Evolutionary conservation across 1,140 invertebrate genomes (phyloP).

Genomic region (Eciton burchellii): DNA sequence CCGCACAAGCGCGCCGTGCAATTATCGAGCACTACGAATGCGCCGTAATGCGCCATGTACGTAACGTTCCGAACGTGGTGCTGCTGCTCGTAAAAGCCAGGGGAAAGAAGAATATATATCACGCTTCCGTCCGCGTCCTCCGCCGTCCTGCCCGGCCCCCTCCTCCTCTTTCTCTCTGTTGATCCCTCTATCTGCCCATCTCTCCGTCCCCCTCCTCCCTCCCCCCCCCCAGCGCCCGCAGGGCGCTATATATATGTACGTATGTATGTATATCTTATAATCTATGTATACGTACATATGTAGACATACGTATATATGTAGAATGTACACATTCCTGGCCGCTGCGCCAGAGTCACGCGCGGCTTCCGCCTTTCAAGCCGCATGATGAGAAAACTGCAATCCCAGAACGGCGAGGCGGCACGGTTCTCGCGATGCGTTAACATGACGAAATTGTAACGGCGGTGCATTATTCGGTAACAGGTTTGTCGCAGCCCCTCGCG

Average conservation of each 20-base stretch:
- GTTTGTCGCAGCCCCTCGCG: background rate
- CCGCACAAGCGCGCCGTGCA: constrained; percentile 19
- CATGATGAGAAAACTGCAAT: constrained; percentile 60
- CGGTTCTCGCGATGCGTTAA: constrained; percentile 35
- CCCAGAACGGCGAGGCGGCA: constrained; percentile 28
- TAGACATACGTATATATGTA: constrained; percentile 5
- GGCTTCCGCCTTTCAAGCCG: constrained; percentile 33
- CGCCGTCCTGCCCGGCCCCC: too few relatives aligned
- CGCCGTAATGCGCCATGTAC: constrained; percentile 4
- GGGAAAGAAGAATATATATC: background rate
- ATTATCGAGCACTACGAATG: constrained; percentile 62
- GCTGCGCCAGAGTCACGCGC: constrained; percentile 7
- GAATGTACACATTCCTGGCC: constrained; percentile 10
- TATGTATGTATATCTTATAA: constrained; percentile 1
- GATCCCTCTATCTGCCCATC: background rate
- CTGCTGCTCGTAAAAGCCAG: constrained; percentile 51
- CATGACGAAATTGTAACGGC: constrained; percentile 44
- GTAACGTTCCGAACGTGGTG: background rate
- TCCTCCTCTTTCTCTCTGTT: constrained; percentile 19
- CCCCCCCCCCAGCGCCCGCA: too few relatives aligned
- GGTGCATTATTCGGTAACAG: constrained; percentile 52
- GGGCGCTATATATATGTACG: too few relatives aligned
- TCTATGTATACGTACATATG: constrained; percentile 9
- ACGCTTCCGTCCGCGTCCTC: constrained; percentile 4
- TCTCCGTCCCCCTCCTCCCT: too few relatives aligned